Evolutionary conservation across 2,888 invertebrate genomes (phyloP).

Genomic region (Troglohyphantes excavatus): DNA sequence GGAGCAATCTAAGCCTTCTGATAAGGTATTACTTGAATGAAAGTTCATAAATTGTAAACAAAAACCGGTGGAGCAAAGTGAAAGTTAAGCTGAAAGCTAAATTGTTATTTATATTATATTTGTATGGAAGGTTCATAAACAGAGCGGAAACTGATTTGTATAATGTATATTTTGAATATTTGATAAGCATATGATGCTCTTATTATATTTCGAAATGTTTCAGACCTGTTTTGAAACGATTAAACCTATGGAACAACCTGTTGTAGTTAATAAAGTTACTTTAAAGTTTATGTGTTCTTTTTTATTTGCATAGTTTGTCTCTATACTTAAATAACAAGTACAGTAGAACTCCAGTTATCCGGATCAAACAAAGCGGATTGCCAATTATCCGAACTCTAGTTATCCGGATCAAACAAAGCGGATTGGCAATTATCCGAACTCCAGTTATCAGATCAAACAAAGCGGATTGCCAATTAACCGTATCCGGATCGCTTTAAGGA

Average conservation of each 20-base stretch:
- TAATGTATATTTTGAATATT: slow-evolving; percentile 8
- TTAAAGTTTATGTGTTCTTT: slow-evolving; percentile 38
- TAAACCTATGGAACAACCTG: slow-evolving; percentile 62
- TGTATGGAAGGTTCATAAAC: slow-evolving; percentile 1
- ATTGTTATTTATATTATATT: slow-evolving; percentile 17
- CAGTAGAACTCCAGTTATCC: no score
- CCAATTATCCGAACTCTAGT: no score
- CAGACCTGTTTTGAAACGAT: slow-evolving; percentile 1
- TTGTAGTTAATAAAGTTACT: slow-evolving; percentile 76
- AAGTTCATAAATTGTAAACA: not conserved
- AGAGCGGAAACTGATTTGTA: slow-evolving; percentile 13
- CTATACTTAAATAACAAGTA: no score
- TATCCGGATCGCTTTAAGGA: no score
- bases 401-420: no score
- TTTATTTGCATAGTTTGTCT: not conserved
- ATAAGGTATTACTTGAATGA: not conserved
- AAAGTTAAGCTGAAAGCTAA: slow-evolving; percentile 33
- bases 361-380: no score
- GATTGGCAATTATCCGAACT: no score
- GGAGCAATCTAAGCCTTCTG: no score
- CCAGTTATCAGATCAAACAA: no score
- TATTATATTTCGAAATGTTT: slow-evolving; percentile 32
- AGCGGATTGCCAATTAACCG: no score
- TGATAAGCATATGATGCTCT: slow-evolving; percentile 22
- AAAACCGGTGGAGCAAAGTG: slow-evolving; percentile 20